Evolutionary conservation across 2,888 invertebrate species (phyloP), one percentile per base, ranked within the genome.

Genomic region (Catocala fraxini): DNA sequence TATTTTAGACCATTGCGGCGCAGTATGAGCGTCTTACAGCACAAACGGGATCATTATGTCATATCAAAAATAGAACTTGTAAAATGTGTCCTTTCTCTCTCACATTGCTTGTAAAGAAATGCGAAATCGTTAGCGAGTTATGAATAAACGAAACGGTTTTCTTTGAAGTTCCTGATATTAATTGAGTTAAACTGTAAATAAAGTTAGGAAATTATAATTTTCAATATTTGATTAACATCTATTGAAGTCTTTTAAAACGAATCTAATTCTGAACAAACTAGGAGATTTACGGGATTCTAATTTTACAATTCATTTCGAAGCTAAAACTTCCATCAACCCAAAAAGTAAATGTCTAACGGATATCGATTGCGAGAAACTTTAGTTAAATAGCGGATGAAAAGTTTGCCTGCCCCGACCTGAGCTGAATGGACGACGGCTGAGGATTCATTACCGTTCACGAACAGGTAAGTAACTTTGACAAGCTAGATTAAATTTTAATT

Each of bases 281-380:
- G 42, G 7, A 61, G 56, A 60, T 65, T 51, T 63, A 51, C 6
- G 6, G 46, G 46, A 54, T 63, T 45, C 52, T 34, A 62, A 65
- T 57, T 53, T 53, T 57, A 51, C 41, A 56, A 57, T 54, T 39
- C 39, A 54, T 47, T 66, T 56, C 11, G 7, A 60, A 51, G 53
- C 57, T 56, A 56, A 67, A 70, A 56, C 58, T 68, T 65, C 56
- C 65, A 73, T 69, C 68, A 78, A 80, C 65, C 70, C 56, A 60
- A 80, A 78, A 80, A 68, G 64, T 66, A 70, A 76, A 75, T 62
- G 72, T 74, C 75, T 65, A 75, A 65, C 65, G 68, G 74, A 73
- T 79, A 82, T 82, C 75, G 81, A 77, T 77, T 78, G 67, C 65
- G 65, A 68, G 59, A 79, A 83, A 86, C 72, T 84, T 85, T 79